Conservation (phyloP, 2,797 vertebrate genomes). For the Odontamblyopus lacepedii region DNA sequence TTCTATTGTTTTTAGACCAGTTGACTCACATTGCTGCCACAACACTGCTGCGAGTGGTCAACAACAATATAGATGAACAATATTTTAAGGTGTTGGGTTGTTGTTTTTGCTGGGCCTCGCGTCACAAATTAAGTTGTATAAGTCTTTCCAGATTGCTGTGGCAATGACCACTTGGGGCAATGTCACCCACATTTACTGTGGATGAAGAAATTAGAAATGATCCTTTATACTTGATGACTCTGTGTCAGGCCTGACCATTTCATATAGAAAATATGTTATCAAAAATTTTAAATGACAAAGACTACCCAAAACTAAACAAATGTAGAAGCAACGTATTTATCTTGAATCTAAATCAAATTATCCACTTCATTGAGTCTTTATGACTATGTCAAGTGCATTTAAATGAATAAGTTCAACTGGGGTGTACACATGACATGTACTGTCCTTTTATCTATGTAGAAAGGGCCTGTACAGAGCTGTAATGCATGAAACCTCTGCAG, state of each 20-base stretch:
- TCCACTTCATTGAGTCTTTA: background rate
- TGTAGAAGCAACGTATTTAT: background rate
- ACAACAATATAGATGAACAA: background rate
- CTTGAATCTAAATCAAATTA: background rate
- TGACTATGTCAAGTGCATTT: background rate
- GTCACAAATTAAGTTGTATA: background rate
- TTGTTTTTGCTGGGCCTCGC: background rate
- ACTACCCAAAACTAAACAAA: background rate
- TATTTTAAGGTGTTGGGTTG: background rate
- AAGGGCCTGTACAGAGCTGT: conserved; percentile 21
- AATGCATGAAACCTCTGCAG: conserved; percentile 36
- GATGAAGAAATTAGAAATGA: background rate
- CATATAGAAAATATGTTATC: background rate
- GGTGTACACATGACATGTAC: conserved; percentile 16
- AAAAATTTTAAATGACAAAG: background rate
- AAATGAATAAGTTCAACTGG: background rate
- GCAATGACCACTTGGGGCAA: background rate
- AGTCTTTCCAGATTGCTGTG: background rate
- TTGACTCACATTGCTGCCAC: background rate
- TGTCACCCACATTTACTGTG: background rate
- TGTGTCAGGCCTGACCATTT: too few relatives aligned
- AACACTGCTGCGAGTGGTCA: too few relatives aligned
- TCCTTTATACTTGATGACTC: too few relatives aligned
- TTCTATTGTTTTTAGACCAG: background rate
- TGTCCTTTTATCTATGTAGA: conserved; percentile 40